Conservation (phyloP, 2,888 invertebrate genomes). For the Tribolium freemani region DNA sequence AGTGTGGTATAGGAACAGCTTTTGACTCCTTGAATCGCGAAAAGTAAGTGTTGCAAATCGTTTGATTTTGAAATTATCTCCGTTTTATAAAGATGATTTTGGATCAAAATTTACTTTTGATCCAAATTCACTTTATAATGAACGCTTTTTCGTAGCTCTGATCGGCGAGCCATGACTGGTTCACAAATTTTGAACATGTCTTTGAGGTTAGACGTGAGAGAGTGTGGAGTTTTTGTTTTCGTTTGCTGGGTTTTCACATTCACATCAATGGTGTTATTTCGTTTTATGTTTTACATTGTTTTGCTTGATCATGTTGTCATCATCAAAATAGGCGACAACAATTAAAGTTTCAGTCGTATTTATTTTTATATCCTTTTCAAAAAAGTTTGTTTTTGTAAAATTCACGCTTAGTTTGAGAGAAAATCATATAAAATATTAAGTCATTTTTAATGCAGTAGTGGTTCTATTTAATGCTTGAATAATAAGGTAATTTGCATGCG, state of each 20-base stretch:
- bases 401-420: no score
- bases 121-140: neutral
- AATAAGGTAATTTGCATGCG: no score
- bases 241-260: slow-evolving; percentile 3
- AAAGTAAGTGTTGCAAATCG: slow-evolving; percentile 65
- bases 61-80: neutral
- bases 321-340: no score
- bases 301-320: no score
- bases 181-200: slow-evolving; percentile 85
- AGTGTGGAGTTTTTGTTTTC: slow-evolving; percentile 35
- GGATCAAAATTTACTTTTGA: neutral
- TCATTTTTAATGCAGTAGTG: no score
- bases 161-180: slow-evolving; percentile 73
- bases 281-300: neutral
- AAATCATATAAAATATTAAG: no score
- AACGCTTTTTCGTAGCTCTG: slow-evolving; percentile 58
- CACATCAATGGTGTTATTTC: neutral
- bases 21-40: slow-evolving; percentile 75
- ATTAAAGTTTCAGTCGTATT: no score
- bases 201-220: slow-evolving; percentile 72
- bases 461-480: no score
- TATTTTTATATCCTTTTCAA: no score
- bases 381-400: no score
- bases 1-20: slow-evolving; percentile 71
- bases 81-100: neutral